Evolutionary conservation across 2,113 vertebrate genomes (phyloP).

Genomic region (Tupaia tana): DNA sequence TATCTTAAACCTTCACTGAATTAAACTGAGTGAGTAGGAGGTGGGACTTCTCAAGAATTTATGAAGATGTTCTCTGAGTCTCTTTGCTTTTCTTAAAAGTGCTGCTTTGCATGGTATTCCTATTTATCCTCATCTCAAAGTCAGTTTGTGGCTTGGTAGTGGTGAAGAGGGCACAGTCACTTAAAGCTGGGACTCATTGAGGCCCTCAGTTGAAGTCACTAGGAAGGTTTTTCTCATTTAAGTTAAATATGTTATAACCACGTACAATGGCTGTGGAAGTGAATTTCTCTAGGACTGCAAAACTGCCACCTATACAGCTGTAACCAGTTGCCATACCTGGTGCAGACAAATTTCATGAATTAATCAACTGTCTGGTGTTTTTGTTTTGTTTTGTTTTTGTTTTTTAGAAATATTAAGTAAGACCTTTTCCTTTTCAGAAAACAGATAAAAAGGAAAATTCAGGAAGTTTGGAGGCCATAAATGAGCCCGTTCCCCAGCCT

Average conservation of each 20-base stretch:
- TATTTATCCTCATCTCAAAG: not conserved
- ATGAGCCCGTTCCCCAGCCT: constrained; percentile 89
- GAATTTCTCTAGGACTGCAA: too few species aligned
- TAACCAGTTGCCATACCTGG: not conserved
- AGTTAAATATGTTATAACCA: constrained; percentile 12
- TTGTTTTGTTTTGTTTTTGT: not conserved
- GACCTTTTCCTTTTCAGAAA: constrained; percentile 86
- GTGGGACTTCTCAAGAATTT: not conserved
- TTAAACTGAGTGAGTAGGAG: constrained; percentile 12
- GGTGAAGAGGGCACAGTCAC: not conserved
- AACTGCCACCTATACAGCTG: not conserved
- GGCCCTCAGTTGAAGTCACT: not conserved
- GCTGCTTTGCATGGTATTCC: not conserved
- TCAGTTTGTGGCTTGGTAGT: not conserved
- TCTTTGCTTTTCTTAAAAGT: not conserved
- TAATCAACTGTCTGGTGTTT: not conserved
- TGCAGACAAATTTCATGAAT: not conserved
- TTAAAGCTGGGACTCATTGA: not conserved
- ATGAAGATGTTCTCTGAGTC: not conserved
- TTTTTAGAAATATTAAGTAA: constrained; percentile 32
- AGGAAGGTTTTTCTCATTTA: not conserved
- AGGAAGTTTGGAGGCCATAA: constrained; percentile 89
- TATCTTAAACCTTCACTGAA: not conserved
- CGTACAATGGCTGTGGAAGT: not conserved
- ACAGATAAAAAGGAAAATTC: constrained; percentile 88